Evolutionary conservation across 2,797 vertebrate species (phyloP).

Genomic region (Onychomys arenicola): DNA sequence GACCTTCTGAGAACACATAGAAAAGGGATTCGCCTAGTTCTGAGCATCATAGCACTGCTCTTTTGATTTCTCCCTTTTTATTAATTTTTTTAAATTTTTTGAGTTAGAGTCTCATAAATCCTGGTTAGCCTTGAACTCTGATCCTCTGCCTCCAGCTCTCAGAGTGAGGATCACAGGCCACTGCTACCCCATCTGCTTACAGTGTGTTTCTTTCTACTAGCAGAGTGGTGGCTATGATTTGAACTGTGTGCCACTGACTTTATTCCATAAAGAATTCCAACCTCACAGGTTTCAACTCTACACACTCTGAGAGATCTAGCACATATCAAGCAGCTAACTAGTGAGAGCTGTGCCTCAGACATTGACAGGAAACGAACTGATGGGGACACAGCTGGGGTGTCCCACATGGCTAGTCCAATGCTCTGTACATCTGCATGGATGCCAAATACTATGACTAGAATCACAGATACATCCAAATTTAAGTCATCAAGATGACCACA

Average conservation of each 20-base stretch:
- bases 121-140: not conserved
- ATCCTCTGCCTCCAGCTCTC: not conserved
- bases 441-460: not conserved
- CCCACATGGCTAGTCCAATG: constrained; percentile 29
- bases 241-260: constrained; percentile 49
- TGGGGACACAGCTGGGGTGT: not conserved
- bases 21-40: constrained; percentile 24
- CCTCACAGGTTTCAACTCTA: constrained; percentile 57
- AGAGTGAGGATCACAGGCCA: not conserved
- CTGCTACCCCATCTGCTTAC: not conserved
- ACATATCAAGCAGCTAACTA: constrained; percentile 14
- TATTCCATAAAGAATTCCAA: constrained; percentile 49
- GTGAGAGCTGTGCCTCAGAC: constrained; percentile 11
- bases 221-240: not conserved
- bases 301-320: constrained; percentile 62
- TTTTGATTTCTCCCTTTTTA: not conserved
- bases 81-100: not conserved
- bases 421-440: not conserved
- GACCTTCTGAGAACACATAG: not conserved
- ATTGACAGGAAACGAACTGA: not conserved
- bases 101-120: not conserved
- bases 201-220: constrained; percentile 40
- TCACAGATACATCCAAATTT: not conserved
- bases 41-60: not conserved
- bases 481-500: not conserved